Evolutionary conservation across 1,140 invertebrate species (phyloP).

Genomic region (Kradibia gibbosae): DNA sequence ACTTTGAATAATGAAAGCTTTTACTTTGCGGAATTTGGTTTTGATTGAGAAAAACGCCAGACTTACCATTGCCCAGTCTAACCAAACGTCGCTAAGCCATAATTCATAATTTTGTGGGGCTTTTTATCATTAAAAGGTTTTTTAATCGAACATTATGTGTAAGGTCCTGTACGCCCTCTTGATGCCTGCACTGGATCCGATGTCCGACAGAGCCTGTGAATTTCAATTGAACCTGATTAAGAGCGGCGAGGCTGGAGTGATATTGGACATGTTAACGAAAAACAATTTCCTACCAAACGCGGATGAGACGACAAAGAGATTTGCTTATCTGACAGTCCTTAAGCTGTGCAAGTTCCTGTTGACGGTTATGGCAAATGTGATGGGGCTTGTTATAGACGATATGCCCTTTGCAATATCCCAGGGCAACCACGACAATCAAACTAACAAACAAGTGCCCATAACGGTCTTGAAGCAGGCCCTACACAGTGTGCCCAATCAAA

Average conservation of each 20-base stretch:
- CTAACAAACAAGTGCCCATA: constrained; percentile 68
- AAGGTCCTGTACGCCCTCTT: constrained; percentile 90
- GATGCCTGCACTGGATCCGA: constrained; percentile 90
- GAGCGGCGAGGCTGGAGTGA: constrained; percentile 85
- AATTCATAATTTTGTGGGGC: no score
- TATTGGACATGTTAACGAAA: constrained; percentile 89
- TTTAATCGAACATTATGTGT: constrained; percentile 43
- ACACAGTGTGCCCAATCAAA: constrained; percentile 80
- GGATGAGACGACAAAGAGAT: constrained; percentile 86
- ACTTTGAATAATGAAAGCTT: no score
- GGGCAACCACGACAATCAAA: constrained; percentile 66
- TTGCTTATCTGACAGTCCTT: constrained; percentile 89
- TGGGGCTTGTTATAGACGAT: constrained; percentile 78
- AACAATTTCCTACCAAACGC: constrained; percentile 90
- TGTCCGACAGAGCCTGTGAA: constrained; percentile 86
- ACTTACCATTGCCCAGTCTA: no score
- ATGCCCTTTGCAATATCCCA: constrained; percentile 63
- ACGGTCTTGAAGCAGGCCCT: constrained; percentile 82
- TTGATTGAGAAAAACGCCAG: no score
- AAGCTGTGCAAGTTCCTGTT: constrained; percentile 92
- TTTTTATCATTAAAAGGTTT: no score
- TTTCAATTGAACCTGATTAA: constrained; percentile 93
- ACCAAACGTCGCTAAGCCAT: no score
- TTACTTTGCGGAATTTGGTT: no score
- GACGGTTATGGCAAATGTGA: constrained; percentile 86